These are phyloP conservation scores for Caenorhabditis drosophilae DNA, from an alignment of 2,888 invertebrate genomes.

Conservation along the genomic window DNA sequence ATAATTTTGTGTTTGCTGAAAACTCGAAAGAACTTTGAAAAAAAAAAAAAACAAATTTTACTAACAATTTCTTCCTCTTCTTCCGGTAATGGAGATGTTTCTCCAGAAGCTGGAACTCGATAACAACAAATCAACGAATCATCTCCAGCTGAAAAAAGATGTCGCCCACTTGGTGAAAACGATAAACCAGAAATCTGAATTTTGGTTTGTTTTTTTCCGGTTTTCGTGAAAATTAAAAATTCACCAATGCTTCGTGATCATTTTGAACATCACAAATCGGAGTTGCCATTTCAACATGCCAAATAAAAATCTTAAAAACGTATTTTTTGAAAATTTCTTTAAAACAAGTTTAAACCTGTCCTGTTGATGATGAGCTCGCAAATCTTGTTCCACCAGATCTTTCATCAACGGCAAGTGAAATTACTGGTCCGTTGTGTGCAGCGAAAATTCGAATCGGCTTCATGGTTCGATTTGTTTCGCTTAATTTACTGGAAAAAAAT, in stretches of 20 bases:
- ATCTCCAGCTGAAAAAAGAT: conserved; percentile 45
- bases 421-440: conserved; percentile 28
- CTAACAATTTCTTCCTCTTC: too few species aligned
- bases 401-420: conserved; percentile 20
- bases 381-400: conserved; percentile 34
- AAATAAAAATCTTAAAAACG: conserved; percentile 26
- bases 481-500: neutral
- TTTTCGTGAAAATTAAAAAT: neutral
- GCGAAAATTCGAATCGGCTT: conserved; percentile 31
- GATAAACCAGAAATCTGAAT: conserved; percentile 22
- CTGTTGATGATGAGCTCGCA: conserved; percentile 26
- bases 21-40: neutral
- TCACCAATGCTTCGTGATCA: conserved; percentile 22
- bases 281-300: conserved; percentile 37
- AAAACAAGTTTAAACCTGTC: conserved; percentile 9
- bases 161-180: conserved; percentile 45
- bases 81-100: conserved; percentile 4
- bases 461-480: conserved; percentile 12
- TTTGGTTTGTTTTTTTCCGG: neutral
- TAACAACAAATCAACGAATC: conserved; percentile 27
- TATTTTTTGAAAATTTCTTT: neutral
- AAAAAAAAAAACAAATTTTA: too few species aligned
- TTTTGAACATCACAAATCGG: conserved; percentile 19
- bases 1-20: neutral
- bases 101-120: conserved; percentile 14